phyloP scores from a whole-genome alignment of 1,140 invertebrate genomes.

The Drosophila santomea region DNA sequence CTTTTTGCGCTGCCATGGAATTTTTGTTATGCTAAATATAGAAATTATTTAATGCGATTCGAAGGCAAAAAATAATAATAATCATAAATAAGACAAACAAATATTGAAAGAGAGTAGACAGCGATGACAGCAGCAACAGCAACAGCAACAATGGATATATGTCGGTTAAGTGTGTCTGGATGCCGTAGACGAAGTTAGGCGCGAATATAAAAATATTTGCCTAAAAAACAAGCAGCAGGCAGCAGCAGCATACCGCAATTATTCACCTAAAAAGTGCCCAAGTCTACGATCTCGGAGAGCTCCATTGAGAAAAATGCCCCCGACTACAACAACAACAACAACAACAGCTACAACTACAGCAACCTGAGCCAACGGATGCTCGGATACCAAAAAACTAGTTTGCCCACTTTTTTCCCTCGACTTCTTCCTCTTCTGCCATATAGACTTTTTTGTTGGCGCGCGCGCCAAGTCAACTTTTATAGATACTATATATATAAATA shows the following conservation, averaged over 20 bases:
- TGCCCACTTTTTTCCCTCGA: slow-evolving; percentile 67
- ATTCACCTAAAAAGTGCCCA: slow-evolving; percentile 71
- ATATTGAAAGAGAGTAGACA: slow-evolving; percentile 57
- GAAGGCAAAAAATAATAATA: slow-evolving; percentile 40
- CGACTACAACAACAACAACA: background rate
- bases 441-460: slow-evolving; percentile 60
- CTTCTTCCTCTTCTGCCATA: slow-evolving; percentile 32
- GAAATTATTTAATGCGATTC: slow-evolving; percentile 76
- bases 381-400: slow-evolving; percentile 79
- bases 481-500: slow-evolving; percentile 39
- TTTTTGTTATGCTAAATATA: slow-evolving; percentile 77
- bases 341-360: slow-evolving; percentile 40
- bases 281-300: slow-evolving; percentile 69
- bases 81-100: slow-evolving; percentile 48
- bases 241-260: slow-evolving; percentile 61
- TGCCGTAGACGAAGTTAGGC: slow-evolving; percentile 33
- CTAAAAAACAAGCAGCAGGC: slow-evolving; percentile 57
- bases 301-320: slow-evolving; percentile 72
- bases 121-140: slow-evolving; percentile 9
- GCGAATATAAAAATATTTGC: slow-evolving; percentile 54
- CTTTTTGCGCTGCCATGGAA: slow-evolving; percentile 47
- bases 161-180: slow-evolving; percentile 60
- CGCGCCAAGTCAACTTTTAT: slow-evolving; percentile 73
- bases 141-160: slow-evolving; percentile 17
- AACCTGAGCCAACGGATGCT: slow-evolving; percentile 80